Conservation (phyloP, 2,888 invertebrate genomes). For the Lasioglossum zephyrum region DNA sequence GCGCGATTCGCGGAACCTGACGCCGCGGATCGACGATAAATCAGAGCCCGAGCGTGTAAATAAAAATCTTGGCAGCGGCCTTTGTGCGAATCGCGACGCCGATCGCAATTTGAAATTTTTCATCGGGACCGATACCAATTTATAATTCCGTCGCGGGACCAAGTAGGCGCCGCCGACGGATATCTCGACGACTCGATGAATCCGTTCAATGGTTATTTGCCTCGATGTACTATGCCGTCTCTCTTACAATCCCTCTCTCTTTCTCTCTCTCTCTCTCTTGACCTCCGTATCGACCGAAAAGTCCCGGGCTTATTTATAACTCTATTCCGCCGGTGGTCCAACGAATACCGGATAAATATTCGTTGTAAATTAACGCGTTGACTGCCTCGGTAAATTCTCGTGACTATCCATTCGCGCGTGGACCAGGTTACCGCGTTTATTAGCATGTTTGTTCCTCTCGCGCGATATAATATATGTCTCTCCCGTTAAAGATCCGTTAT, state of each 20-base stretch:
- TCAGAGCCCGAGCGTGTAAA: slow-evolving; percentile 58
- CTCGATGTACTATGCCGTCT: slow-evolving; percentile 4
- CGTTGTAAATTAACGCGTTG: neutral
- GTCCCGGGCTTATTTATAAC: slow-evolving; percentile 51
- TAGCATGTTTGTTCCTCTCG: slow-evolving; percentile 5
- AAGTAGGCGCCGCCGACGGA: neutral
- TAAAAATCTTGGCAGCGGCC: slow-evolving; percentile 57
- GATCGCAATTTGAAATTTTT: slow-evolving; percentile 57
- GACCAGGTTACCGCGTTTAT: slow-evolving; percentile 6
- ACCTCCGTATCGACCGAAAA: neutral
- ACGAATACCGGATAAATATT: slow-evolving; percentile 28
- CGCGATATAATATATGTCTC: neutral
- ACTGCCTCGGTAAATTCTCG: neutral
- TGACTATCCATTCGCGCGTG: slow-evolving; percentile 4
- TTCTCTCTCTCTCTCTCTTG: neutral
- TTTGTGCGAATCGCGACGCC: neutral
- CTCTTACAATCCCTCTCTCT: neutral
- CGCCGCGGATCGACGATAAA: slow-evolving; percentile 64
- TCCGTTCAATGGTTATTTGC: slow-evolving; percentile 35
- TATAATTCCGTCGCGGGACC: slow-evolving; percentile 34
- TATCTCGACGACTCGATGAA: slow-evolving; percentile 19
- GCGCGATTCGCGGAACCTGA: slow-evolving; percentile 52
- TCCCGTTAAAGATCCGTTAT: neutral
- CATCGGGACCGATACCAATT: slow-evolving; percentile 42
- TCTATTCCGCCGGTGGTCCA: slow-evolving; percentile 27